Base-by-base conservation (phyloP, 2,888 invertebrate genomes). In the Cyclophora punctaria region DNA sequence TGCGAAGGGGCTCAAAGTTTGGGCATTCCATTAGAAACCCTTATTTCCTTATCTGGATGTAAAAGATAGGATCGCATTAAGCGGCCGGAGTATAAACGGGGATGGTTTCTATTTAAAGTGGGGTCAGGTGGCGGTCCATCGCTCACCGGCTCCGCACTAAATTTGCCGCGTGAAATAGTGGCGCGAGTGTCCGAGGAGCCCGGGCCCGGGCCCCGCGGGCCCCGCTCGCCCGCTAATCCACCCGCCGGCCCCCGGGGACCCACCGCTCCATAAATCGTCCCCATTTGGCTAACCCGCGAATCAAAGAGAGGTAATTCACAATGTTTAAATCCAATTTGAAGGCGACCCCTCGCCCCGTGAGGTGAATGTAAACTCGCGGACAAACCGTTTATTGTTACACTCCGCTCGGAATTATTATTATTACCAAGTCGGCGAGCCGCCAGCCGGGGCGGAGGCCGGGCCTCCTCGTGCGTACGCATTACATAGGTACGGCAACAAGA, bases 291-390 rank as follows among this genome's bases (percentile, higher is more conserved):
- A 80, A 78, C 82, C 84, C 83, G 81, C 81, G 83, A 84, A 83
- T 82, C 83, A 81, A 83, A 81, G 79, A 77, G 78, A 81, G 77
- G 83, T 83, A 83, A 83, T 84, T 83, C 83, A 76, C 80, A 80
- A 83, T 80, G 83, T 83, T 83, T 83, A 83, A 83, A 83, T 82
- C 82, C 81, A 82, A 83, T 84, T 83, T 80, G 70, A 73, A 65
- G 64, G 69, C 58, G 58, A 57, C 64, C 68, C 66, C 56, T 59
- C 60, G 59, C 59, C 61, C 57, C 66, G 63, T 69, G 66, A 60
- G 67, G 60, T 55, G 70, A 71, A 70, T 71, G 64, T 65, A 68
- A 64, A 70, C 52, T 65, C 64, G 58, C 62, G 62, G 60, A 61
- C 68, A 67, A 70, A 71, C 70, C 70, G 64, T 71, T 65, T 64